Percentiles rank a stretch among this genome's conserved stretches.
Conservation (phyloP, 2,113 vertebrate species). For the Jacana jacana region DNA sequence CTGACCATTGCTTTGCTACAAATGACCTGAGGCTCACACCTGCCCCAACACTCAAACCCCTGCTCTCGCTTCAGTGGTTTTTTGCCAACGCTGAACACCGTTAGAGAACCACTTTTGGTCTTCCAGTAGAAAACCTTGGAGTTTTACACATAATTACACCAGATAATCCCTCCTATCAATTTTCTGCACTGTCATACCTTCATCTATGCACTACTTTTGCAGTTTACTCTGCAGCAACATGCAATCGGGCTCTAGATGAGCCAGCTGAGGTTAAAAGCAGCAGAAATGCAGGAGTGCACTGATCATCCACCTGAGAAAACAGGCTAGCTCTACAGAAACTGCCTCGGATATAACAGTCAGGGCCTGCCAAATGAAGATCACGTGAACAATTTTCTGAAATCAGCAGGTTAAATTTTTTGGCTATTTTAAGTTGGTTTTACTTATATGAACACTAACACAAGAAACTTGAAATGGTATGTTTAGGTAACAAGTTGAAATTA, state of each 20-base stretch:
- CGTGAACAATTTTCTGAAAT: neutral
- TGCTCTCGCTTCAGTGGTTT: neutral
- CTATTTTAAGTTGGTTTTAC: neutral
- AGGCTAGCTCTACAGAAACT: neutral
- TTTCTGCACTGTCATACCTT: neutral
- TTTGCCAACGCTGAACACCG: neutral
- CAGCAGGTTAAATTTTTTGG: neutral
- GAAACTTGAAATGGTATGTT: neutral
- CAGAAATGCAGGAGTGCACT: neutral
- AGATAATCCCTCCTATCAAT: fast-evolving
- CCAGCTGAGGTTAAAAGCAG: neutral
- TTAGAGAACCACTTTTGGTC: fast-evolving
- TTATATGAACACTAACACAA: neutral
- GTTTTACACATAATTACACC: neutral
- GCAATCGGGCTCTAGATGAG: neutral
- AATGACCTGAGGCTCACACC: neutral
- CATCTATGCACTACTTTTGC: neutral
- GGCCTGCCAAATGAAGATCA: neutral
- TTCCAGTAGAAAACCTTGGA: neutral
- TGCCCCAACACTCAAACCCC: neutral
- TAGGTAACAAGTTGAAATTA: neutral
- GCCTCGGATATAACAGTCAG: neutral
- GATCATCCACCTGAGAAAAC: neutral
- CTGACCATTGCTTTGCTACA: neutral
- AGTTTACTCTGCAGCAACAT: neutral